These are phyloP conservation scores for Rutilus rutilus DNA, from an alignment of 2,113 vertebrate species.

Conservation along the genomic window DNA sequence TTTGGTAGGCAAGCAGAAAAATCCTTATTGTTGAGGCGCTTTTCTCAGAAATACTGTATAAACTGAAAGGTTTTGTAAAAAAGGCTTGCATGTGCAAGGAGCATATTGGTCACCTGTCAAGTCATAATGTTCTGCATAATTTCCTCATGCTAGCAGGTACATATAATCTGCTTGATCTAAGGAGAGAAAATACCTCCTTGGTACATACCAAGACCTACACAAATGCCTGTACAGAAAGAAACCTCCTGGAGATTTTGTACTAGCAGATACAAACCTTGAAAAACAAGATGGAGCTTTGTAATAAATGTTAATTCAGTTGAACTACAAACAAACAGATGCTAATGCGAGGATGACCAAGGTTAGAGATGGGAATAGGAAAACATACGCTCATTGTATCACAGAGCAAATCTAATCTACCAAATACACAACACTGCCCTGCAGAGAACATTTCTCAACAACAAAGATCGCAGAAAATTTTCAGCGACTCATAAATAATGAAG, in stretches of 20 bases:
- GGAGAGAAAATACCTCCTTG: background rate
- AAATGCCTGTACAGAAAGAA: background rate
- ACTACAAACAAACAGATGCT: constrained; percentile 29
- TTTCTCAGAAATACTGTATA: background rate
- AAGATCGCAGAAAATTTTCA: background rate
- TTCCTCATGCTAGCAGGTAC: background rate
- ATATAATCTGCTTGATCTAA: background rate
- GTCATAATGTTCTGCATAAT: background rate
- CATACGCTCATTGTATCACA: constrained; percentile 9
- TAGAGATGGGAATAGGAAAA: background rate
- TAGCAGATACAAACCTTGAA: background rate
- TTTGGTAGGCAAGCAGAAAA: background rate
- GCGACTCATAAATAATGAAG: background rate
- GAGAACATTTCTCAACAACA: background rate
- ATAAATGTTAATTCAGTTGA: background rate
- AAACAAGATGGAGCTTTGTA: constrained; percentile 1
- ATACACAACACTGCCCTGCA: background rate
- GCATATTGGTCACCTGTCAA: background rate
- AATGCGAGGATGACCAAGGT: constrained; percentile 1
- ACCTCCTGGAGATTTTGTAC: background rate
- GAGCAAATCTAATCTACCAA: background rate
- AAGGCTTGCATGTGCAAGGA: background rate
- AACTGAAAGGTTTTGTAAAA: background rate
- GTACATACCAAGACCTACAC: background rate
- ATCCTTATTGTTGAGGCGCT: background rate